Conservation (phyloP, 2,888 invertebrate genomes). For the Leptogaster cylindrica region DNA sequence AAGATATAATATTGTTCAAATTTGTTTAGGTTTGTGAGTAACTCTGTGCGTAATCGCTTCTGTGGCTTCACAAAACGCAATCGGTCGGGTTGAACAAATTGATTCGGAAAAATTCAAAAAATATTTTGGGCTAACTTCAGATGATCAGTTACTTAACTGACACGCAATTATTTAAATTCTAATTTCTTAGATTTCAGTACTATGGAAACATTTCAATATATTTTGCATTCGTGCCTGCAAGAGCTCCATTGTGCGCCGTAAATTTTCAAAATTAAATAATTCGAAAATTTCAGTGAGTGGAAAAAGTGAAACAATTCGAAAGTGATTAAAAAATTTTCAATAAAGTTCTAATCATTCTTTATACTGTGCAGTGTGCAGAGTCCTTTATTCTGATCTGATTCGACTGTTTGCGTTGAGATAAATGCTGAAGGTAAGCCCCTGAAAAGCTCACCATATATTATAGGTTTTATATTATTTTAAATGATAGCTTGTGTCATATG, state of each 20-base stretch:
- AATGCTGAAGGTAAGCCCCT: too few species aligned
- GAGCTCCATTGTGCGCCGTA: background rate
- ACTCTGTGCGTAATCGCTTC: background rate
- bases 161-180: background rate
- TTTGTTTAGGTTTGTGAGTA: background rate
- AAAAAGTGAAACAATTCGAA: slow-evolving; percentile 18
- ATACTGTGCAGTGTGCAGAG: too few species aligned
- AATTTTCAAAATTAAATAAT: background rate
- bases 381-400: too few species aligned
- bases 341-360: too few species aligned
- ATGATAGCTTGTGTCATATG: too few species aligned
- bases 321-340: slow-evolving; percentile 11
- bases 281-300: background rate
- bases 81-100: too few species aligned
- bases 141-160: slow-evolving; percentile 10
- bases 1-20: slow-evolving; percentile 16
- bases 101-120: too few species aligned
- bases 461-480: too few species aligned
- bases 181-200: background rate
- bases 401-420: too few species aligned
- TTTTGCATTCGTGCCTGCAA: slow-evolving; percentile 2
- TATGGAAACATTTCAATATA: background rate
- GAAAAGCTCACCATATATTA: too few species aligned
- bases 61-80: background rate
- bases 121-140: slow-evolving; percentile 13